These are phyloP conservation scores for Amia ocellicauda DNA, from an alignment of 2,113 vertebrate species.

Conservation along the genomic window DNA sequence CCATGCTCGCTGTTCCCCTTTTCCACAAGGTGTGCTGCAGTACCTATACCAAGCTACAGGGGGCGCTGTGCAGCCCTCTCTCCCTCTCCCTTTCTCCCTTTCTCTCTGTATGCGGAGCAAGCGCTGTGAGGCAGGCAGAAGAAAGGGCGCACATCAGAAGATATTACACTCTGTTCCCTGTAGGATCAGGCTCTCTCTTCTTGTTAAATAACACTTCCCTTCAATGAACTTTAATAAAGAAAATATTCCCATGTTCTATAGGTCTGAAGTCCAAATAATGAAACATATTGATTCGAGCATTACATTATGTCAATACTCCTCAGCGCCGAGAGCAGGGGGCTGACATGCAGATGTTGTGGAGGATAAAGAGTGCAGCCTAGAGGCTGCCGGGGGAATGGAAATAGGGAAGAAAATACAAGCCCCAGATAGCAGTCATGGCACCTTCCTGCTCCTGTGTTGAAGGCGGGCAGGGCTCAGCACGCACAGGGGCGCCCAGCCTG, in stretches of 20 bases:
- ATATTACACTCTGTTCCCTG: constrained; percentile 34
- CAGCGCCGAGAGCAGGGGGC: constrained; percentile 6
- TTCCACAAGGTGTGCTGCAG: constrained; percentile 20
- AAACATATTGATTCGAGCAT: constrained; percentile 70
- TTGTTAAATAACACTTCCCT: constrained; percentile 41
- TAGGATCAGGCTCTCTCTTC: constrained; percentile 21
- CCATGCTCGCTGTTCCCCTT: neutral
- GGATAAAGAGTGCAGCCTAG: constrained; percentile 50
- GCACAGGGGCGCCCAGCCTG: no score
- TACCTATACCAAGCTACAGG: constrained; percentile 7
- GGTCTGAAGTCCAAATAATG: constrained; percentile 64
- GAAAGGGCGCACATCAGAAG: constrained; percentile 11
- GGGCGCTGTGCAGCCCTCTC: constrained; percentile 1
- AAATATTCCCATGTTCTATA: constrained; percentile 55
- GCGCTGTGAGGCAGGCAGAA: neutral
- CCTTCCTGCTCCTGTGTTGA: no score
- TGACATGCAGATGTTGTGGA: constrained; percentile 20
- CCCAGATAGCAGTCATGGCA: neutral
- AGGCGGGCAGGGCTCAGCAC: no score
- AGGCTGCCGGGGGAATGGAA: constrained; percentile 21
- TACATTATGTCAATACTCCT: constrained; percentile 53
- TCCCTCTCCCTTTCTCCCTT: no score
- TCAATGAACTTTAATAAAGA: constrained; percentile 70
- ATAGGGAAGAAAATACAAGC: neutral
- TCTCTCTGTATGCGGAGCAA: constrained; percentile 7